phyloP scores from a whole-genome alignment of 2,797 vertebrate genomes.

The Poeciliopsis gracilis region DNA sequence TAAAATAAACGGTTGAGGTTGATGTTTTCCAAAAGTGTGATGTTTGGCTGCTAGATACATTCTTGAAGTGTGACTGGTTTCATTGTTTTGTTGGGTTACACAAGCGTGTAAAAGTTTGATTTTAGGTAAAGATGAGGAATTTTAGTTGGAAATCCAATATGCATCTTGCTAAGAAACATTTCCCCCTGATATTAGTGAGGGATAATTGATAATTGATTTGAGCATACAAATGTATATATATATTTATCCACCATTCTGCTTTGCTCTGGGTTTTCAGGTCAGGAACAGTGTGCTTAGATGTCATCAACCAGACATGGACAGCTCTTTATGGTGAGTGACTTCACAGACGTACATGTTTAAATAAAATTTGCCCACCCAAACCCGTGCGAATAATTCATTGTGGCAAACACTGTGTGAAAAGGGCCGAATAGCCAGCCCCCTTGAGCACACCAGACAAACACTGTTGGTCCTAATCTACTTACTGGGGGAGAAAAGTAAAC shows the following conservation, averaged over 20 bases:
- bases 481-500: constrained; percentile 59
- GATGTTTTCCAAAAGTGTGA: background rate
- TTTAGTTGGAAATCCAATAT: too few species aligned
- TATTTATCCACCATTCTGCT: constrained; percentile 11
- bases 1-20: background rate
- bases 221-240: background rate
- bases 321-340: constrained; percentile 89
- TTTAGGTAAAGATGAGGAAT: background rate
- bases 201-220: background rate
- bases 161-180: background rate
- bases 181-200: background rate
- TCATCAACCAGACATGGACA: constrained; percentile 99
- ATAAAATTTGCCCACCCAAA: constrained; percentile 37
- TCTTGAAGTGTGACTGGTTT: background rate
- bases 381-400: constrained; percentile 40
- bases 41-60: background rate
- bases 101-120: background rate
- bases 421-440: constrained; percentile 1
- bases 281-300: constrained; percentile 98
- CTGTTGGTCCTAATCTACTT: constrained; percentile 71
- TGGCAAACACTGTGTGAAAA: constrained; percentile 15
- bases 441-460: constrained; percentile 23
- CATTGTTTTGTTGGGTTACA: background rate
- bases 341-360: constrained; percentile 6
- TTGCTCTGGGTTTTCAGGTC: constrained; percentile 81